phyloP scores from a whole-genome alignment of 2,888 invertebrate species.

The Zeuzera pyrina region DNA sequence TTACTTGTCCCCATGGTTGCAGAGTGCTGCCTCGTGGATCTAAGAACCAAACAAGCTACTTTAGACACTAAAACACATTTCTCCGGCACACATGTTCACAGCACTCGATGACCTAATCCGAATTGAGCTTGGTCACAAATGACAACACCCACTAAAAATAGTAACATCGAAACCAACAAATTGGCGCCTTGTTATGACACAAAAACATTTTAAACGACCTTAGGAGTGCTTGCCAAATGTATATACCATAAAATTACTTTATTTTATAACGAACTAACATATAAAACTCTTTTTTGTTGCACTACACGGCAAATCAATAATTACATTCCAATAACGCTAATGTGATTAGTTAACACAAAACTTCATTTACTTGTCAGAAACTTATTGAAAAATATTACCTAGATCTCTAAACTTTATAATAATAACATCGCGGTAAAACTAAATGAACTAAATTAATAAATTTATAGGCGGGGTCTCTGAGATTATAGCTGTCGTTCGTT shows the following conservation, averaged over 20 bases:
- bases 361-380: conserved; percentile 6
- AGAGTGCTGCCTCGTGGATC: conserved; percentile 48
- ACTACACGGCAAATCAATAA: conserved; percentile 56
- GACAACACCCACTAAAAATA: conserved; percentile 76
- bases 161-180: conserved; percentile 60
- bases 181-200: conserved; percentile 34
- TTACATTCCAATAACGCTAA: conserved; percentile 27
- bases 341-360: not conserved
- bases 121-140: conserved; percentile 56
- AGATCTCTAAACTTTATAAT: conserved; percentile 45
- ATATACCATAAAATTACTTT: not conserved
- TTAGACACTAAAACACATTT: conserved; percentile 48
- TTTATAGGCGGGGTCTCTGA: conserved; percentile 64
- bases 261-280: not conserved
- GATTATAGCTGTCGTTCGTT: conserved; percentile 58
- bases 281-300: conserved; percentile 21
- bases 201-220: too few relatives aligned
- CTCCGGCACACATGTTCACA: conserved; percentile 63
- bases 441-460: conserved; percentile 52
- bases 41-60: conserved; percentile 58
- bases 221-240: not conserved
- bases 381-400: conserved; percentile 40
- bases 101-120: conserved; percentile 69
- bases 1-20: conserved; percentile 53
- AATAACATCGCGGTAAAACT: conserved; percentile 57